Percentiles rank a stretch among this genome's conserved stretches.
These are phyloP conservation scores for Nyctalus aviator DNA, from an alignment of 2,797 vertebrate species.

Conservation along the genomic window DNA sequence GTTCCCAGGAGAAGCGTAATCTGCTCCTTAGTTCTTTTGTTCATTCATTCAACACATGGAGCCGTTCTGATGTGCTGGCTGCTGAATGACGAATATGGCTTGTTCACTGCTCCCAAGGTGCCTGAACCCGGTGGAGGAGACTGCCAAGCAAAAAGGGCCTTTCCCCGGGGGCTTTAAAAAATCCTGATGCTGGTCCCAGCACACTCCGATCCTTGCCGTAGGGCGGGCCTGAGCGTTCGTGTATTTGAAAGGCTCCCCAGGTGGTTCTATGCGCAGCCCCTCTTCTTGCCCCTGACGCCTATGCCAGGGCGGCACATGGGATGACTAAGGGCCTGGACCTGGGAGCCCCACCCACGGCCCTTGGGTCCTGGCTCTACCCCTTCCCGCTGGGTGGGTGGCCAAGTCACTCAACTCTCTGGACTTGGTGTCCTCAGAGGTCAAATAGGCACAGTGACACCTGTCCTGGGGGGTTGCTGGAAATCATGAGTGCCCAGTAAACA, in stretches of 20 bases:
- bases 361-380: background rate
- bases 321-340: background rate
- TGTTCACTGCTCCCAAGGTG: background rate
- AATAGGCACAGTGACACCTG: background rate
- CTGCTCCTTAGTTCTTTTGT: background rate
- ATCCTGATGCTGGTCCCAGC: background rate
- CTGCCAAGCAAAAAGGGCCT: background rate
- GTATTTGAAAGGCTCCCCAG: background rate
- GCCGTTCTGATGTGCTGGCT: background rate
- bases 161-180: background rate
- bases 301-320: background rate
- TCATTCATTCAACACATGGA: background rate
- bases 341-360: background rate
- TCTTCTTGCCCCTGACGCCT: rapidly evolving
- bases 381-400: background rate
- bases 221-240: background rate
- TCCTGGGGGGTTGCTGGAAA: background rate
- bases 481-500: rapidly evolving
- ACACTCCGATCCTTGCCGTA: background rate
- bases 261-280: background rate
- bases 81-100: background rate
- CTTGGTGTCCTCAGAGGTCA: background rate
- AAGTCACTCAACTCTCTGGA: background rate
- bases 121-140: background rate
- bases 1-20: background rate